These are phyloP conservation scores for Gonocerus acuteangulatus DNA, from an alignment of 2,888 invertebrate species.

Conservation along the genomic window DNA sequence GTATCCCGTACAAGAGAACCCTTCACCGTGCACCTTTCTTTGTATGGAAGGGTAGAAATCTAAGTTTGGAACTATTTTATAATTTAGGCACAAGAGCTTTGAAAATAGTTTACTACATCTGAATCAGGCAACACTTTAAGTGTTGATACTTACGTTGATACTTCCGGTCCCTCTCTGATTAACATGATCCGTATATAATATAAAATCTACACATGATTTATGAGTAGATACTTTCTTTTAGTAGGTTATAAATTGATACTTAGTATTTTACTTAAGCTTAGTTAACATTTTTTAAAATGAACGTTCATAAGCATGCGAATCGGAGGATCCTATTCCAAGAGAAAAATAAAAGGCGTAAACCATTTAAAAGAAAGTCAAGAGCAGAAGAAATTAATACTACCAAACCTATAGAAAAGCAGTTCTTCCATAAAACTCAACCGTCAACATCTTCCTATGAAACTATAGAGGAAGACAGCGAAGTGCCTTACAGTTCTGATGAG, in stretches of 20 bases:
- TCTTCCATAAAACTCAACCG: constrained; percentile 35
- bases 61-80: no score
- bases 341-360: constrained; percentile 85
- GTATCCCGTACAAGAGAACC: no score
- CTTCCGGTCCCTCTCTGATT: no score
- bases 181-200: no score
- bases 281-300: constrained; percentile 29
- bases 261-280: constrained; percentile 18
- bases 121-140: no score
- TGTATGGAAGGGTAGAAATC: no score
- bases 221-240: constrained; percentile 23
- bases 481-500: constrained; percentile 73
- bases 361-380: constrained; percentile 62
- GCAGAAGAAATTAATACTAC: constrained; percentile 36
- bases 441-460: constrained; percentile 59
- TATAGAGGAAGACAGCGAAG: constrained; percentile 63
- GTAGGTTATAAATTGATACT: constrained; percentile 16
- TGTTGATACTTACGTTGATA: no score
- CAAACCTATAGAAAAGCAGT: constrained; percentile 36
- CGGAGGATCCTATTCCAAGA: constrained; percentile 85
- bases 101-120: no score
- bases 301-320: constrained; percentile 65
- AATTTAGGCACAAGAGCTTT: no score
- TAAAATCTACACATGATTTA: no score
- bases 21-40: no score